Percentiles rank a stretch among this genome's conserved stretches.
These are phyloP conservation scores for Tholera decimalis DNA, from an alignment of 2,888 invertebrate genomes.

Conservation along the genomic window DNA sequence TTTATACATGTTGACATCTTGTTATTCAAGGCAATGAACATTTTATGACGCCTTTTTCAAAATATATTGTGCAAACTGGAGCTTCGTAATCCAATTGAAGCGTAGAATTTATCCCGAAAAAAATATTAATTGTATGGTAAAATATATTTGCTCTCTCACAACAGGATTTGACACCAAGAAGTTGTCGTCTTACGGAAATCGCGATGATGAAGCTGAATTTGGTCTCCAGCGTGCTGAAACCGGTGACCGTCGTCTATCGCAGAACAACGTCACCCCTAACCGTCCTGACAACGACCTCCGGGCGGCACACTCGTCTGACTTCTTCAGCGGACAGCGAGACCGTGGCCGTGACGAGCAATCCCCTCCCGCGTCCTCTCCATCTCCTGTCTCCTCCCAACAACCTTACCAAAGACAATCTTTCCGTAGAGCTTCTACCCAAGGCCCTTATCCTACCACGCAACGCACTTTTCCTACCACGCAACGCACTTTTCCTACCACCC, in stretches of 20 bases:
- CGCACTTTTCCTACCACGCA: conserved; percentile 76
- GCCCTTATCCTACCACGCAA: conserved; percentile 73
- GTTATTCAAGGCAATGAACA: conserved; percentile 16
- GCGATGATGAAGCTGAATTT: conserved; percentile 94
- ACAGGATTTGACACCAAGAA: conserved; percentile 93
- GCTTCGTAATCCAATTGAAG: conserved; percentile 36
- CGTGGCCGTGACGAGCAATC: conserved; percentile 85
- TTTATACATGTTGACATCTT: conserved; percentile 51
- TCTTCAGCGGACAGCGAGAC: conserved; percentile 92
- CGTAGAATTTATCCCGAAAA: neutral
- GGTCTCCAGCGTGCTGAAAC: conserved; percentile 94
- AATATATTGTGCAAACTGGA: conserved; percentile 31
- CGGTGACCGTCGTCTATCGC: conserved; percentile 89
- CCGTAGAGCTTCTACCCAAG: conserved; percentile 85
- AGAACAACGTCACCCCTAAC: conserved; percentile 75
- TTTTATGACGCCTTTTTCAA: conserved; percentile 27
- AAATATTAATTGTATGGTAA: conserved; percentile 2
- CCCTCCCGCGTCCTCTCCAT: conserved; percentile 72
- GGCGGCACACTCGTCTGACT: conserved; percentile 94
- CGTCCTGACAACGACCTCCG: conserved; percentile 92
- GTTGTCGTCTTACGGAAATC: conserved; percentile 82
- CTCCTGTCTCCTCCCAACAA: conserved; percentile 69
- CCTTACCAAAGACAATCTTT: conserved; percentile 74
- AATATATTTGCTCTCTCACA: conserved; percentile 46
- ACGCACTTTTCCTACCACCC: conserved; percentile 71